A percentile compares a stretch with the other conserved stretches of the same genome.
Conservation (phyloP, 2,113 vertebrate species). For the Climacteris rufus region DNA sequence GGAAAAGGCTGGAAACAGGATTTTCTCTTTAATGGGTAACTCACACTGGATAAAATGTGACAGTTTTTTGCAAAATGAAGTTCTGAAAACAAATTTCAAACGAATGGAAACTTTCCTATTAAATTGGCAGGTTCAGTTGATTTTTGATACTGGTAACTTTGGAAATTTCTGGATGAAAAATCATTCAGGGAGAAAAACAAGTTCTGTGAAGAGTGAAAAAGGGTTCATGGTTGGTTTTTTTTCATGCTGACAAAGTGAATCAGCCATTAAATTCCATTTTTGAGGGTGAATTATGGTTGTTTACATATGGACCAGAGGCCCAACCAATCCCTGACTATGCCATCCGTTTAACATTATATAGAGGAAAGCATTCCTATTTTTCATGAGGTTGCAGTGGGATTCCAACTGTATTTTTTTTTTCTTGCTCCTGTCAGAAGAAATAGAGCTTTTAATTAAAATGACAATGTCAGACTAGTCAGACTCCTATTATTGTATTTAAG, state of each 20-base stretch:
- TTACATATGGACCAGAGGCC: background rate
- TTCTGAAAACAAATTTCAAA: background rate
- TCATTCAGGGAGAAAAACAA: background rate
- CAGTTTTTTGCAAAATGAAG: background rate
- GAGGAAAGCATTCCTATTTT: background rate
- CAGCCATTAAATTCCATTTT: background rate
- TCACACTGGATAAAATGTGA: background rate
- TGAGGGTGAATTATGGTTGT: background rate
- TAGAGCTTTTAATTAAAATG: background rate
- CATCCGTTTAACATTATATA: background rate
- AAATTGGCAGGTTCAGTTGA: background rate
- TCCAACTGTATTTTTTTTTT: background rate
- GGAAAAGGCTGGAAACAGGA: background rate
- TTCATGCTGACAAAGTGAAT: background rate
- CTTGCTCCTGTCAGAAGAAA: background rate
- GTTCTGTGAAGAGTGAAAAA: background rate
- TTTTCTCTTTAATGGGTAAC: background rate
- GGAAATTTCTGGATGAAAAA: background rate
- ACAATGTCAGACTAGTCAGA: background rate
- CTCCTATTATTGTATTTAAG: background rate
- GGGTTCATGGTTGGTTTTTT: background rate
- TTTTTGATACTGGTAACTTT: background rate
- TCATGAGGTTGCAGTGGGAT: background rate
- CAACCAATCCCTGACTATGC: background rate
- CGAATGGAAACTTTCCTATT: background rate